Conservation (phyloP, 1,140 invertebrate genomes). For the Drosophila pruinosa region DNA sequence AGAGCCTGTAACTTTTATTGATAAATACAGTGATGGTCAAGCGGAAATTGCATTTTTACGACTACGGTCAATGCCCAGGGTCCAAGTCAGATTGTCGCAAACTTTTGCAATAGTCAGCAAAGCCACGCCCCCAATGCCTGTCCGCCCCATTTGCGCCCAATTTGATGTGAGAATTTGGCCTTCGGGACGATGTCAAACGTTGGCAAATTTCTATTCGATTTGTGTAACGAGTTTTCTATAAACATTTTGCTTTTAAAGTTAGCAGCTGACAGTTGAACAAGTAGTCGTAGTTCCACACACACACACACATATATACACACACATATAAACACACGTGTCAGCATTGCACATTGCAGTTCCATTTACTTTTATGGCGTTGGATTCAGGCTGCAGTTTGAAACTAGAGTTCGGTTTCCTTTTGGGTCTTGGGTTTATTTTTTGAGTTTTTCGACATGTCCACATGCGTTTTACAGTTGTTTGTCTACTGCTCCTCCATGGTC, state of each 20-base stretch:
- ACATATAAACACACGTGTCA: slow-evolving; percentile 24
- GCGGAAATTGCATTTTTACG: slow-evolving; percentile 11
- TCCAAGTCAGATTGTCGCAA: neutral
- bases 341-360: slow-evolving; percentile 47
- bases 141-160: too few relatives aligned
- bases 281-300: slow-evolving; percentile 6
- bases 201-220: slow-evolving; percentile 75
- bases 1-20: slow-evolving; percentile 9
- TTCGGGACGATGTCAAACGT: slow-evolving; percentile 42
- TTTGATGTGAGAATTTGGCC: slow-evolving; percentile 19
- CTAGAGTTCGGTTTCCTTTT: slow-evolving; percentile 26
- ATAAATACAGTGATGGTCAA: slow-evolving; percentile 1
- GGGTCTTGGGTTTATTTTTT: slow-evolving; percentile 19
- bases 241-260: slow-evolving; percentile 80
- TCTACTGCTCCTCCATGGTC: slow-evolving; percentile 54
- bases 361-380: slow-evolving; percentile 75
- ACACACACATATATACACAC: neutral
- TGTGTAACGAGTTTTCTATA: slow-evolving; percentile 80
- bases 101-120: neutral
- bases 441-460: slow-evolving; percentile 54
- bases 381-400: slow-evolving; percentile 19
- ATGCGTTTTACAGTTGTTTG: slow-evolving; percentile 78
- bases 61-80: slow-evolving; percentile 25
- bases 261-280: slow-evolving; percentile 61
- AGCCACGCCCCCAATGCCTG: slow-evolving; percentile 11